phyloP scores from a whole-genome alignment of 2,113 vertebrate species.

The Brachyhypopomus gauderio region DNA sequence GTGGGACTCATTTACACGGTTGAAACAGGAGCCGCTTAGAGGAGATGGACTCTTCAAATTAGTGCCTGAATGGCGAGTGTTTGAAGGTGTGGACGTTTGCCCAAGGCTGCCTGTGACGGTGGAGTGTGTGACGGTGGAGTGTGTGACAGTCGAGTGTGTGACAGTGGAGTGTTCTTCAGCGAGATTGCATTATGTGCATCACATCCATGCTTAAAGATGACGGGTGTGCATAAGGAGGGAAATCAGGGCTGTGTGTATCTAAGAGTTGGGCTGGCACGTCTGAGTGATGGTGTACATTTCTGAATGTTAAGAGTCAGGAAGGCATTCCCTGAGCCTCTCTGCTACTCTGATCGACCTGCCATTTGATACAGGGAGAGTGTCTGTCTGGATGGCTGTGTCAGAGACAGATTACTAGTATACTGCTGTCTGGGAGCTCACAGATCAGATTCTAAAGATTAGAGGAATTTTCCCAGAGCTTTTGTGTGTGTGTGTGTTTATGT shows the following conservation, averaged over 20 bases:
- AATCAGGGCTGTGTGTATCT: background rate
- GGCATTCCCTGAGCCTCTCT: background rate
- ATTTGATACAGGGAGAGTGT: constrained; percentile 58
- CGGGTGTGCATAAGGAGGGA: background rate
- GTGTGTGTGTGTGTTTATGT: constrained; percentile 14
- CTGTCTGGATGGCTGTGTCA: constrained; percentile 59
- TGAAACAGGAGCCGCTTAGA: background rate
- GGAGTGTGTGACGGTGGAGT: background rate
- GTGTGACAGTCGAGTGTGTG: no score
- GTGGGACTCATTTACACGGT: background rate
- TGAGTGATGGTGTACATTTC: background rate
- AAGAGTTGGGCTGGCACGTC: background rate
- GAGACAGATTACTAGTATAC: constrained; percentile 69
- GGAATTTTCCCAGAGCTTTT: constrained; percentile 69
- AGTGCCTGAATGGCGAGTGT: background rate
- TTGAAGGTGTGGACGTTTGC: background rate
- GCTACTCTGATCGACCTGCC: constrained; percentile 16
- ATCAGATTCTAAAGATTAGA: constrained; percentile 73
- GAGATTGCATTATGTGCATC: constrained; percentile 23
- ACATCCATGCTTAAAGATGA: background rate
- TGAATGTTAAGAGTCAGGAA: constrained; percentile 2
- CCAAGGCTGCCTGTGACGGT: constrained; percentile 12
- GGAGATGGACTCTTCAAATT: background rate
- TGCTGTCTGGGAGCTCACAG: constrained; percentile 66
- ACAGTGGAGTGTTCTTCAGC: constrained; percentile 12